phyloP scores from a whole-genome alignment of 2,888 invertebrate genomes.

The Copidosoma aretas region DNA sequence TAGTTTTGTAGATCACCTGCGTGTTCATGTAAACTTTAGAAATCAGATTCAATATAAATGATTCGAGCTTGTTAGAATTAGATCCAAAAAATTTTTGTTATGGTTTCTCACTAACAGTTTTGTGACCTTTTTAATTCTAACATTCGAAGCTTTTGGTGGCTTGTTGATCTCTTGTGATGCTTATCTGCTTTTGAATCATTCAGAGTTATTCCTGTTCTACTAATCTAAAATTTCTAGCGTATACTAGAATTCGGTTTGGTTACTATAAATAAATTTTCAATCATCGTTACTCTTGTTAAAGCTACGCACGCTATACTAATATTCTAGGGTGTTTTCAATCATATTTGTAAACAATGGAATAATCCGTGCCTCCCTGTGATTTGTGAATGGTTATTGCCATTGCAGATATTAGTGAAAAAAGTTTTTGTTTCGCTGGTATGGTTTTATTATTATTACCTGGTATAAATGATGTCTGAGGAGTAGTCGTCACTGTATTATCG shows the following conservation, averaged over 20 bases:
- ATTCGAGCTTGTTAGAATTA: background rate
- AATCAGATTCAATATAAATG: constrained; percentile 11
- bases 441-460: constrained; percentile 32
- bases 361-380: constrained; percentile 39
- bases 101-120: background rate
- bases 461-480: constrained; percentile 23
- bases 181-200: too few relatives aligned
- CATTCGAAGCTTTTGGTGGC: background rate
- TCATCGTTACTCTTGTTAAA: constrained; percentile 18
- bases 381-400: constrained; percentile 42
- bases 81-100: background rate
- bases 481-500: constrained; percentile 43
- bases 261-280: constrained; percentile 21
- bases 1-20: constrained; percentile 9
- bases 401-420: constrained; percentile 39
- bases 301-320: constrained; percentile 36
- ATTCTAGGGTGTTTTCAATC: constrained; percentile 27
- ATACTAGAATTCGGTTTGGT: background rate
- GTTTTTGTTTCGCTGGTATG: constrained; percentile 34
- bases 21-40: constrained; percentile 23
- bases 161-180: too few relatives aligned
- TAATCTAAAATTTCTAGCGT: background rate
- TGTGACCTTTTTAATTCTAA: constrained; percentile 16
- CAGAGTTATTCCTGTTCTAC: background rate
- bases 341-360: constrained; percentile 40